Conservation (phyloP, 2,888 invertebrate species). For the Tricholauxania praeusta region DNA sequence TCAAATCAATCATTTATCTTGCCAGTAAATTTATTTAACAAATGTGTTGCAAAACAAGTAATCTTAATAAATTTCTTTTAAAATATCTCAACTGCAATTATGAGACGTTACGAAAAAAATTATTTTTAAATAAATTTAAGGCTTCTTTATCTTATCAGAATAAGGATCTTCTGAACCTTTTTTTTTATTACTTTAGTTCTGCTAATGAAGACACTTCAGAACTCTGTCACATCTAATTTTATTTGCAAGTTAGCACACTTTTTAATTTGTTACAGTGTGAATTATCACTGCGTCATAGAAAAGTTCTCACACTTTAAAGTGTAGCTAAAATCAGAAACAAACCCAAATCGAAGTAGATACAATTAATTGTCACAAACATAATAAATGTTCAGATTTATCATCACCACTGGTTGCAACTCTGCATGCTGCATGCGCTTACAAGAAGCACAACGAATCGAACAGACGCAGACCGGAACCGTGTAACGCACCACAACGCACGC, state of each 20-base stretch:
- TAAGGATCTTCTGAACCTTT: too few relatives aligned
- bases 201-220: too few relatives aligned
- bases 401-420: constrained; percentile 47
- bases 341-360: constrained; percentile 34
- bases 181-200: too few relatives aligned
- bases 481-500: constrained; percentile 47
- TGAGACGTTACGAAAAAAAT: too few relatives aligned
- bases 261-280: constrained; percentile 49
- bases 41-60: too few relatives aligned
- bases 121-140: too few relatives aligned
- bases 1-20: too few relatives aligned
- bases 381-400: constrained; percentile 58
- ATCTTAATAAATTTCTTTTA: too few relatives aligned
- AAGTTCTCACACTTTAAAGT: constrained; percentile 30
- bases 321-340: neutral
- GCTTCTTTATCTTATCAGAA: too few relatives aligned
- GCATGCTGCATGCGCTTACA: neutral
- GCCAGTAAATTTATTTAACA: too few relatives aligned
- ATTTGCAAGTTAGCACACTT: constrained; percentile 48
- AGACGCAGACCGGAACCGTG: constrained; percentile 47
- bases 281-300: neutral
- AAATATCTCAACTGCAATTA: too few relatives aligned
- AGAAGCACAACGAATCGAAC: constrained; percentile 26
- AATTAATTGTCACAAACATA: constrained; percentile 60
- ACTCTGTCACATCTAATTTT: neutral